Conservation (phyloP, 2,888 invertebrate genomes). For the Polietes domitor region DNA sequence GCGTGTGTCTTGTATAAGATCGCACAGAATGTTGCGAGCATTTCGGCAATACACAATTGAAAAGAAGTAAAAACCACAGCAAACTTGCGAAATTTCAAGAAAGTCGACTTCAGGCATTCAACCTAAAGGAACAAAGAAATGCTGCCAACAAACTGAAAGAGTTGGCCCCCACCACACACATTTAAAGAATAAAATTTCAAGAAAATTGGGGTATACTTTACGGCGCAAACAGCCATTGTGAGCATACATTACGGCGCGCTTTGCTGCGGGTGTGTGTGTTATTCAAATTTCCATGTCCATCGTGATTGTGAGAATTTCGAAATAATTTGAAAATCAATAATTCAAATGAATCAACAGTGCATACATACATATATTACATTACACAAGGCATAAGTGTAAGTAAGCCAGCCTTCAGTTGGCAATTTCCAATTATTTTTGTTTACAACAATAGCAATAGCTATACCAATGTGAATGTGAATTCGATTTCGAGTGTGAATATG, state of each 20-base stretch:
- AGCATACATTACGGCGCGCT: not conserved
- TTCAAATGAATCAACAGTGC: slow-evolving; percentile 22
- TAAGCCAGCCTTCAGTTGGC: not conserved
- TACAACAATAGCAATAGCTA: not conserved
- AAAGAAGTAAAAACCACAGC: not conserved
- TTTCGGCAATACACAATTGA: not conserved
- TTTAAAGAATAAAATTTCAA: not conserved
- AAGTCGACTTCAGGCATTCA: too few relatives aligned
- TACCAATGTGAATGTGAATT: not conserved
- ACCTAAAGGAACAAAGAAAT: too few relatives aligned
- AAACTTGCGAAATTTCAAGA: slow-evolving; percentile 5
- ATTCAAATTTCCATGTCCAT: slow-evolving; percentile 5
- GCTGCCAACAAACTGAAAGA: too few relatives aligned
- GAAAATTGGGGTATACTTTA: not conserved
- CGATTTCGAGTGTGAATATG: not conserved
- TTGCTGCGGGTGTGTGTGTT: not conserved
- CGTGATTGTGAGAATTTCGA: not conserved
- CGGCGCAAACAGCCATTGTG: not conserved
- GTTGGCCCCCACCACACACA: not conserved
- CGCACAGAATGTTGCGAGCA: not conserved
- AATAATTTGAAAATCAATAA: slow-evolving; percentile 21
- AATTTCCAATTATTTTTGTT: slow-evolving; percentile 26
- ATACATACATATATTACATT: too few relatives aligned
- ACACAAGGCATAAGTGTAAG: too few relatives aligned
- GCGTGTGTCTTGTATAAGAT: not conserved